phyloP scores from a whole-genome alignment of 1,140 invertebrate genomes.

The Physella acuta region DNA sequence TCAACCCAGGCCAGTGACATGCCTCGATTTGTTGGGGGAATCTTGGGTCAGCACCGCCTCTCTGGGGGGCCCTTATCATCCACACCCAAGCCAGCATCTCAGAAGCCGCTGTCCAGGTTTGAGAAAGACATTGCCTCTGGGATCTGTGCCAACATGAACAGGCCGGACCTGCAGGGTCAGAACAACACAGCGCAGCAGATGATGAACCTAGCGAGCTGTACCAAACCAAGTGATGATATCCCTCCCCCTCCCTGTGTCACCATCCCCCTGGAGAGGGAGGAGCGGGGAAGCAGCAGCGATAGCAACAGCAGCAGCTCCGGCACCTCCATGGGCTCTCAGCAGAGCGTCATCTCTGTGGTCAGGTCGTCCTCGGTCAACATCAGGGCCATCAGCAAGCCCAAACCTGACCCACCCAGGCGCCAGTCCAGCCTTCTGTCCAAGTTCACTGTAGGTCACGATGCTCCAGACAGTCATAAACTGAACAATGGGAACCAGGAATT shows the following conservation, averaged over 20 bases:
- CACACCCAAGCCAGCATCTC: conserved; percentile 30
- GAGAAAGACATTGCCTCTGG: conserved; percentile 33
- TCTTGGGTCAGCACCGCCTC: conserved; percentile 18
- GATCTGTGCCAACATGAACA: conserved; percentile 35
- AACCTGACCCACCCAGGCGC: conserved; percentile 30
- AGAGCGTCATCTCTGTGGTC: conserved; percentile 15
- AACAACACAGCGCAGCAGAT: conserved; percentile 17
- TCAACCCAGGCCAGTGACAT: conserved; percentile 3
- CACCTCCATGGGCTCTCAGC: conserved; percentile 34
- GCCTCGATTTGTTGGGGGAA: conserved; percentile 26
- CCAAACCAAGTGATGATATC: neutral
- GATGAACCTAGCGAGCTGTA: conserved; percentile 10
- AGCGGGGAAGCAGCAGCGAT: conserved; percentile 30
- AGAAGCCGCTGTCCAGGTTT: conserved; percentile 31
- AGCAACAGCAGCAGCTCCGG: conserved; percentile 36
- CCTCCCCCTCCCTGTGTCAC: conserved; percentile 13
- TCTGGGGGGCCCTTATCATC: conserved; percentile 29
- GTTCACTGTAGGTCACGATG: conserved; percentile 8
- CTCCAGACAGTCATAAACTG: conserved; percentile 2
- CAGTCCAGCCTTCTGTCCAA: conserved; percentile 29
- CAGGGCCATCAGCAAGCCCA: conserved; percentile 5
- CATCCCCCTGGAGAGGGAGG: conserved; percentile 5
- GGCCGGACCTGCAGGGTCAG: conserved; percentile 33
- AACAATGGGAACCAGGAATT: conserved; percentile 19
- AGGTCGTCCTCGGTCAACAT: neutral